Evolutionary conservation across 2,797 vertebrate genomes (phyloP).

Genomic region (Rhadinocentrus ornatus): DNA sequence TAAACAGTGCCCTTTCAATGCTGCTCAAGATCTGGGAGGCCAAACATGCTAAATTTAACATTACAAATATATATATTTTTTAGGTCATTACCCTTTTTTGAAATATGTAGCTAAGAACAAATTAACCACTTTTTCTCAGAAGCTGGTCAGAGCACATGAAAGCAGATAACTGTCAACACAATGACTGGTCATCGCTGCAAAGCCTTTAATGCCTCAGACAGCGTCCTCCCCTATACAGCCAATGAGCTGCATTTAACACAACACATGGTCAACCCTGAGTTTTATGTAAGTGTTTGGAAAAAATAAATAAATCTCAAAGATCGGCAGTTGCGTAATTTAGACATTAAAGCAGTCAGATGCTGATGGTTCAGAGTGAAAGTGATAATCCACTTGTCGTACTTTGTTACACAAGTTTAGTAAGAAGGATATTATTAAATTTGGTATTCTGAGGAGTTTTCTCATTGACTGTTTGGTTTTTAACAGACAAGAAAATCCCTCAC

Average conservation of each 20-base stretch:
- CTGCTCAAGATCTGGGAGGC: background rate
- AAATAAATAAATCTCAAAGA: constrained; percentile 14
- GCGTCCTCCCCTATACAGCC: constrained; percentile 36
- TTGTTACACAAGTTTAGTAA: constrained; percentile 22
- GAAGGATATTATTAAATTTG: background rate
- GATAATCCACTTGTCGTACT: constrained; percentile 27
- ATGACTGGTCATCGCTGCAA: constrained; percentile 25
- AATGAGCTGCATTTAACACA: constrained; percentile 14
- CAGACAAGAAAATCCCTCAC: background rate
- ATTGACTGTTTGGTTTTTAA: too few species aligned
- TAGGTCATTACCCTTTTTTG: background rate
- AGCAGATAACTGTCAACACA: background rate
- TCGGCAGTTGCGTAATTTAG: constrained; percentile 47
- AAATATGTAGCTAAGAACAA: background rate
- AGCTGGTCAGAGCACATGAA: background rate
- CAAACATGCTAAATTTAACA: background rate
- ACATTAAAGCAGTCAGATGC: constrained; percentile 9
- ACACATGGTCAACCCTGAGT: background rate
- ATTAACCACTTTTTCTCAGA: background rate
- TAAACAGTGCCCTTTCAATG: too few species aligned
- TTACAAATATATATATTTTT: background rate
- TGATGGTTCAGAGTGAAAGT: constrained; percentile 4
- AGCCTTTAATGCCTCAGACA: constrained; percentile 52
- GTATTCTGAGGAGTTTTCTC: too few species aligned
- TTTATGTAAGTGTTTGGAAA: constrained; percentile 46